Base-by-base conservation (phyloP, 2,797 vertebrate species). In the Mallotus villosus region DNA sequence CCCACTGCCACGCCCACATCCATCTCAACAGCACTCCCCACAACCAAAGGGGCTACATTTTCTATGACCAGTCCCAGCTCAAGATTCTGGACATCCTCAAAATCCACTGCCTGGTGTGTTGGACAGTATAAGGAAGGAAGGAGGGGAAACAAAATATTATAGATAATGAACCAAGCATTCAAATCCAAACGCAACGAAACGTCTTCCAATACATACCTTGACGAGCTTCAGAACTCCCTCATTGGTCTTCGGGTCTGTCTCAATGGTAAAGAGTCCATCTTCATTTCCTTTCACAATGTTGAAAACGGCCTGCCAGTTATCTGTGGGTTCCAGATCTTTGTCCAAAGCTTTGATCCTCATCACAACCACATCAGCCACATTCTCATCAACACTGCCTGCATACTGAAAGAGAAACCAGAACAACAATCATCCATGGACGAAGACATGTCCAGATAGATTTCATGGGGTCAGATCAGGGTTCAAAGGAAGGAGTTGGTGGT, bases 301-400 rank as follows among this genome's bases (percentile, higher is more conserved):
- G 57, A 96, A 98, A 12, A 94, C 87, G 0, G 94, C 92, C 63
- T 93, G 63, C 97, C 97, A 99, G 82, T 99, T 99, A 82, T 96
- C 94, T 3, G 94, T 90, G 75, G 88, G 83, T 7, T 82, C 14
- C 57, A 95, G 92, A 82, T 99, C 97, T 5, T 51, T 74, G 73
- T 99, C 97, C 19, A 85, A 66, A 12, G 94, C 95, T 91, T 97
- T 95, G 81, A 99, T 91, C 73, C 85, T 92, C 87, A 97, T 86
- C 57, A 97, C 92, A 82, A 95, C 88, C 27, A 97, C 90, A 67
- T 96, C 90, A 8, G 29, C 86, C 62, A 78, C 85, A 73, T 96
- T 98, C 94, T 99, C 97, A 84, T 94, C 92, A 79, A 99, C 74
- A 0, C 63, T 83, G 22, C 88, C 92, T 76, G 84, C 66, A 68